These are phyloP conservation scores for Eupeodes corollae DNA, from an alignment of 1,140 invertebrate species.

Conservation along the genomic window DNA sequence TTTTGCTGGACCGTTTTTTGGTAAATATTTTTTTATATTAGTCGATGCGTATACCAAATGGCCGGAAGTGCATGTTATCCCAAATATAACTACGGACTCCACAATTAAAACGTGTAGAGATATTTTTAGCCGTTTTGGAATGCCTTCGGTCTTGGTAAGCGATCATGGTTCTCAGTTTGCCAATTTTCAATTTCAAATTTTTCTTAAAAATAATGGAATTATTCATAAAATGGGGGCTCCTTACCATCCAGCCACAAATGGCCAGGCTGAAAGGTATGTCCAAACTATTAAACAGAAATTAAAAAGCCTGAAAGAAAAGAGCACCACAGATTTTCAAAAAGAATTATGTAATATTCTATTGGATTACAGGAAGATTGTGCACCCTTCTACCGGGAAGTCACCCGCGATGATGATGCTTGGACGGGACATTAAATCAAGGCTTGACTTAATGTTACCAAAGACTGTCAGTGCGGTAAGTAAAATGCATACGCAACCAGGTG, in stretches of 20 bases:
- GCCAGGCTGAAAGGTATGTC: too few species aligned
- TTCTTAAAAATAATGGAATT: not conserved
- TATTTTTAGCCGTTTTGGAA: too few species aligned
- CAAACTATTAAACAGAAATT: too few species aligned
- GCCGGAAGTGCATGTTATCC: too few species aligned
- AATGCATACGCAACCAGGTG: not conserved
- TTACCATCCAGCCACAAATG: too few species aligned
- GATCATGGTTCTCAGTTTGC: slow-evolving; percentile 13
- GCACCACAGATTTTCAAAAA: not conserved
- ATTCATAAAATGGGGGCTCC: slow-evolving; percentile 2
- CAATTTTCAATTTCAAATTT: slow-evolving; percentile 4
- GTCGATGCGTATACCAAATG: too few species aligned
- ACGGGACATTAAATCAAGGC: not conserved
- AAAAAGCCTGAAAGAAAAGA: too few species aligned
- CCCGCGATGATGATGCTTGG: slow-evolving; percentile 5
- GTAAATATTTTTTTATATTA: not conserved
- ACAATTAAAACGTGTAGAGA: too few species aligned
- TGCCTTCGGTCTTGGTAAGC: not conserved
- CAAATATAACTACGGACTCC: too few species aligned
- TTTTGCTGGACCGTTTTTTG: not conserved
- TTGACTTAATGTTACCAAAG: slow-evolving; percentile 1
- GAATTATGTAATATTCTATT: too few species aligned
- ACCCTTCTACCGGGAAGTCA: not conserved
- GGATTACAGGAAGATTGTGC: too few species aligned
- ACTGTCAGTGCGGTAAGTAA: too few species aligned